phyloP scores from a whole-genome alignment of 2,797 vertebrate genomes.

The Miichthys miiuy region DNA sequence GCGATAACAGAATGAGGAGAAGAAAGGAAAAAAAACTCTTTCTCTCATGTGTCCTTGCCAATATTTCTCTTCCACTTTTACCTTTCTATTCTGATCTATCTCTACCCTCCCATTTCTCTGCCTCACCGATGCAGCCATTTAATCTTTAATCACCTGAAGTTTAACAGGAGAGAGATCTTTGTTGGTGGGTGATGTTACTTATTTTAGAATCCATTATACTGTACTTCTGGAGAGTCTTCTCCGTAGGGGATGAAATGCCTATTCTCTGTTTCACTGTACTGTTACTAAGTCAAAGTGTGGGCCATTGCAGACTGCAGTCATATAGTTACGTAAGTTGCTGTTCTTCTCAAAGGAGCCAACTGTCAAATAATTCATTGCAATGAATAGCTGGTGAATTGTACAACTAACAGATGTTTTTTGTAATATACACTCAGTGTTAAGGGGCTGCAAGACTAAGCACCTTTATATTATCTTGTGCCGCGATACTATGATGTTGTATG shows the following conservation, averaged over 20 bases:
- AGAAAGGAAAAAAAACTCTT: conserved; percentile 50
- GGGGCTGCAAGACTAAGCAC: conserved; percentile 32
- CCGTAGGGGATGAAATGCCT: conserved; percentile 25
- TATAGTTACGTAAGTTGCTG: conserved; percentile 41
- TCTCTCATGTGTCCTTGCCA: conserved; percentile 45
- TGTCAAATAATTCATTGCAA: conserved; percentile 46
- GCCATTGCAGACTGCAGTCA: conserved; percentile 11
- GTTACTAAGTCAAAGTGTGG: conserved; percentile 16
- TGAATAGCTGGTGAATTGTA: conserved; percentile 24
- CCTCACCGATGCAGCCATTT: conserved; percentile 61
- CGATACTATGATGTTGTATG: conserved; percentile 43
- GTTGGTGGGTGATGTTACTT: conserved; percentile 66
- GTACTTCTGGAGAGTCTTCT: conserved; percentile 42
- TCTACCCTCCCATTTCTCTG: conserved; percentile 25
- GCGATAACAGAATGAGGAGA: conserved; percentile 48
- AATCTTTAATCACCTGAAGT: conserved; percentile 77
- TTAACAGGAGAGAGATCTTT: conserved; percentile 59
- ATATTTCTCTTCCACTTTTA: conserved; percentile 29
- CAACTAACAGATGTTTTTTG: conserved; percentile 41
- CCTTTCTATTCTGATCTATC: conserved; percentile 44
- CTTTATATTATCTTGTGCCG: conserved; percentile 43
- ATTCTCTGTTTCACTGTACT: conserved; percentile 6
- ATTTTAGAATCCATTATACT: conserved; percentile 81
- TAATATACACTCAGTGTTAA: conserved; percentile 7
- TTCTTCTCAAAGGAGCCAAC: conserved; percentile 20